Conservation (phyloP, 30 jellyfish, hydroid and myxozoan species). For the Nemopilema nomurai region DNA sequence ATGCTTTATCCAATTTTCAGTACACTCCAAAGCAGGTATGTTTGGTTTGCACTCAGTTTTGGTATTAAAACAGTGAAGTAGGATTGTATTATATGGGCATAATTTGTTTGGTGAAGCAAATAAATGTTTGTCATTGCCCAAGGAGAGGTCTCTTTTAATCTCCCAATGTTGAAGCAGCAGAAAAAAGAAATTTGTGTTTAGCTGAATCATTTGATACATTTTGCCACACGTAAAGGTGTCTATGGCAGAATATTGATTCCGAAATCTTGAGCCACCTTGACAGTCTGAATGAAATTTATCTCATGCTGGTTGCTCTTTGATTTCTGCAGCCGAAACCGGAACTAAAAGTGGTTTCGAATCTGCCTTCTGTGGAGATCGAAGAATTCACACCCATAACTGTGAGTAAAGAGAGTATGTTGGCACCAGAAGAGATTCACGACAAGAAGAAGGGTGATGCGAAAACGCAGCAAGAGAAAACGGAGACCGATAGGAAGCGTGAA, state of each 20-base stretch:
- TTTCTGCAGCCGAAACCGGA: slow-evolving; percentile 87
- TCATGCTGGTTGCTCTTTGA: background rate
- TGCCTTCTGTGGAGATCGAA: slow-evolving; percentile 89
- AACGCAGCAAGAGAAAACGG: slow-evolving; percentile 60
- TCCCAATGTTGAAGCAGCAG: too few relatives aligned
- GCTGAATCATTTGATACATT: too few relatives aligned
- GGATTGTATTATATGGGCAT: too few relatives aligned
- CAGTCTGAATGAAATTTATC: too few relatives aligned
- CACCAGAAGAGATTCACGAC: slow-evolving; percentile 75
- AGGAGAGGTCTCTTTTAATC: too few relatives aligned
- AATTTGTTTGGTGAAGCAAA: too few relatives aligned
- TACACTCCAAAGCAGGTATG: slow-evolving; percentile 97
- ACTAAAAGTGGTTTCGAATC: slow-evolving; percentile 75
- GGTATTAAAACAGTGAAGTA: too few relatives aligned
- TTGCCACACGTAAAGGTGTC: too few relatives aligned
- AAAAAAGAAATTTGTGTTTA: too few relatives aligned
- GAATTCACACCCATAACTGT: slow-evolving; percentile 88
- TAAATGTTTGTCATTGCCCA: too few relatives aligned
- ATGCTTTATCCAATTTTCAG: slow-evolving; percentile 92
- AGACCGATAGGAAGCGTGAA: slow-evolving; percentile 69
- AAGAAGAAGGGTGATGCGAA: slow-evolving; percentile 37
- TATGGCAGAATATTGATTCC: too few relatives aligned
- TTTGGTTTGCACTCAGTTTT: background rate
- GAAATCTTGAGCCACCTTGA: too few relatives aligned
- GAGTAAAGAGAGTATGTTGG: slow-evolving; percentile 57